Evolutionary conservation across 2,888 invertebrate genomes (phyloP), one percentile per base, ranked within the genome.

Genomic region (Bedellia somnulentella): DNA sequence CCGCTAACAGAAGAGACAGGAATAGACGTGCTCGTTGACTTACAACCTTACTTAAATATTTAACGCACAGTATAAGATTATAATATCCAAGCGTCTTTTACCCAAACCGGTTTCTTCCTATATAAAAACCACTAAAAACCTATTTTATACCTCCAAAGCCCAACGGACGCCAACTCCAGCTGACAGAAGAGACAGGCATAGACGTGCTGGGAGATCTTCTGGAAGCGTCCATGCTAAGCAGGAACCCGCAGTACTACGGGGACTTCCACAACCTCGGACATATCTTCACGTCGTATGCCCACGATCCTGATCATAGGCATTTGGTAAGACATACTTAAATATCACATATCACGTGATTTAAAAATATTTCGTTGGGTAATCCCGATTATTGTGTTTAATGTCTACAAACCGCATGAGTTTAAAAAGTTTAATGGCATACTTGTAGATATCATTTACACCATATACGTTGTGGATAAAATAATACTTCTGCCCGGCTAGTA

Each of bases 191-290:
- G 15, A 79, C 70, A 0, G 91, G 91, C 9, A 89, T 91, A 41
- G 87, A 93, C 46, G 63, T 82, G 5, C 68, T 93, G 12, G 92
- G 91, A 6, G 87, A 92, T 53, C 79, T 92, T 42, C 68, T 92
- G 51, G 92, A 92, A 57, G 78, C 89, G 0, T 83, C 83, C 16
- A 79, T 81, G 37, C 51, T 89, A 24, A 85, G 87, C 26, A 80
- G 81, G 4, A 89, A 90, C 63, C 66, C 79, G 2, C 63, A 67
- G 18, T 76, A 85, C 47, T 90, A 89, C 50, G 92, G 92, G 0
- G 86, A 89, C 57, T 46, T 90, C 22, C 92, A 93, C 62, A 92
- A 92, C 60, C 79, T 86, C 66, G 90, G 89, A 0, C 92, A 92
- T 48, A 81, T 88, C 3, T 80, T 88, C 48, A 80, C 91, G 36